Evolutionary conservation across 2,888 invertebrate species (phyloP), one percentile per base, ranked within the genome.

Genomic region (Ochlodes sylvanus): DNA sequence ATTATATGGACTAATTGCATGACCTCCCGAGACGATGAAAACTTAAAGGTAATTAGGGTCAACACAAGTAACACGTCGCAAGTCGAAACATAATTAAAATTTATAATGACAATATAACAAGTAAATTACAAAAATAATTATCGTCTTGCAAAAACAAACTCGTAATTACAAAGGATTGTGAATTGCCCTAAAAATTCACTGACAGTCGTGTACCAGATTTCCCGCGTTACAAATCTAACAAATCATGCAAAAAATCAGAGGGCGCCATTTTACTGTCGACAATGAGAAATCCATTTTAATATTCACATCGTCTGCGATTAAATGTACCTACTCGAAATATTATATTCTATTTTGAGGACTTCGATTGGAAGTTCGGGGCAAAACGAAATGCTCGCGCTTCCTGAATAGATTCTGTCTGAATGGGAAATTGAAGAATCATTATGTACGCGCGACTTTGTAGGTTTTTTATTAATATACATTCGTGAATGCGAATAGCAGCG

Each of bases 371-470:
- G 79, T 80, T 78, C 79, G 79, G 75, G 81, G 76, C 77, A 76
- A 77, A 80, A 81, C 85, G 87, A 88, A 90, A 88, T 87, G 87
- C 88, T 85, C 81, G 82, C 82, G 81, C 80, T 80, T 81, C 82
- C 84, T 87, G 88, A 89, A 90, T 90, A 84, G 88, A 87, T 87
- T 85, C 81, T 77, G 78, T 79, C 82, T 89, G 86, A 87, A 88
- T 88, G 87, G 91, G 88, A 91, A 90, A 90, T 90, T 87, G 90
- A 89, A 88, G 86, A 87, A 87, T 89, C 89, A 89, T 90, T 89
- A 87, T 80, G 84, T 84, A 79, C 81, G 82, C 77, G 72, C 78
- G 76, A 82, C 77, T 85, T 82, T 84, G 83, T 82, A 80, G 79
- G 80, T 78, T 84, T 84, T 52, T 27, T 52, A 52, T 52, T 52